Base-by-base conservation (phyloP, 1,140 invertebrate species). In the Drosophila baimaii region DNA sequence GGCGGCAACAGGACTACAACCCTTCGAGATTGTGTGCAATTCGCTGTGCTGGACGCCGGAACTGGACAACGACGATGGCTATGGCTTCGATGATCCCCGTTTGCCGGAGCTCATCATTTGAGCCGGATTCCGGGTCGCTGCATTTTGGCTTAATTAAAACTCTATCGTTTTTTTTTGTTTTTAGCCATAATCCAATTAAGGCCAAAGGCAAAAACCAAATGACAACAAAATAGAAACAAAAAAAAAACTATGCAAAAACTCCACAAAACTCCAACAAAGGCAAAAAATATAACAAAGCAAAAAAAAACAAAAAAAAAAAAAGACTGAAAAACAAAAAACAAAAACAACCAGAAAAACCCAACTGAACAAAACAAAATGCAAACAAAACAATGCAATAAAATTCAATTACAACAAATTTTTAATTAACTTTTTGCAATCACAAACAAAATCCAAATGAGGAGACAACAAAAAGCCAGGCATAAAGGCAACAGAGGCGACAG, bases 321-420 rank as follows among this genome's bases (percentile, higher is more conserved):
- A 37, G 51, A 27, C 31, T 13, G 31, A 37, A n/a, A n/a, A n/a
- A n/a, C n/a, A 39, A 39, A 57, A 58, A 39, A 41, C n/a, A 39
- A n/a, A 47, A 44, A 21, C n/a, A 39, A n/a, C 43, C 41, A 21
- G 31, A n/a, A 27, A 15, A 47, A 66, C 9, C 17, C 12, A 63
- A 17, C 10, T 41, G 15, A 49, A 65, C 64, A 55, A 52, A 35
- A 29, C 46, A 68, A 69, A 70, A 69, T 69, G 64, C 39, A 56
- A 72, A 49, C 65, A 71, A 58, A 58, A 71, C 57, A 62, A 73
- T 78, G 77, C 62, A 56, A 83, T 83, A 66, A 76, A 83, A 76
- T 79, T 76, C 77, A 83, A 84, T 84, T 83, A 83, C 80, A 84
- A 84, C 77, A 76, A 84, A 71, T 72, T 84, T 76, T 76, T 79